Base-by-base conservation (phyloP, 2,113 vertebrate genomes). In the Ammodytes marinus region DNA sequence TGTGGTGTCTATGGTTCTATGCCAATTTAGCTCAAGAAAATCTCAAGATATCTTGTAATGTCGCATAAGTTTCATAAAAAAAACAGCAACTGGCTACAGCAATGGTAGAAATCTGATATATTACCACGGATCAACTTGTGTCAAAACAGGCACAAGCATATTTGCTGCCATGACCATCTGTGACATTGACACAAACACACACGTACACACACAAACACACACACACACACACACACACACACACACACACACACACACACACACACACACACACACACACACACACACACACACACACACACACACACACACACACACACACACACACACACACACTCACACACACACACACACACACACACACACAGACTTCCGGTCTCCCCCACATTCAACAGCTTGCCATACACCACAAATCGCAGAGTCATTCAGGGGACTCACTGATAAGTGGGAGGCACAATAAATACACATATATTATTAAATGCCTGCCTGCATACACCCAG, bases 91-190 rank as follows among this genome's bases (percentile, higher is more conserved):
- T 57, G 74, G 39, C 54, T 27, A 35, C 17, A 77, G 54, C 50
- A 19, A 15, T 40, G 47, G 37, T 80, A 63, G 74, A 79, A 79
- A 84, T 85, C 63, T 53, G 58, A 78, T 73, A 77, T 50, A 81
- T 86, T 77, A 55, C 69, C 66, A 50, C 53, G 39, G 69, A 86
- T 73, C 61, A 52, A 50, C 58, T 83, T 27, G 69, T 86, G 80
- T 89, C 83, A 87, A 82, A 87, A 83, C 60, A 79, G 58, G 77
- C 66, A 50, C 58, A 27, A 35, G 64, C 45, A 43, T 80, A 65
- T 86, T 49, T 72, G 80, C 68, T 58, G 70, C 69, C 79, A 61
- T 82, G 72, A 79, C 89, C 81, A 85, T 91, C 84, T 86, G 87
- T 74, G 80, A 55, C 55, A 9, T 27, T 27, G 27, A 27, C 27